Percentiles rank a stretch among this genome's conserved stretches.
phyloP scores from a whole-genome alignment of 2,113 vertebrate species.

The Paracyprichromis sp. region DNA sequence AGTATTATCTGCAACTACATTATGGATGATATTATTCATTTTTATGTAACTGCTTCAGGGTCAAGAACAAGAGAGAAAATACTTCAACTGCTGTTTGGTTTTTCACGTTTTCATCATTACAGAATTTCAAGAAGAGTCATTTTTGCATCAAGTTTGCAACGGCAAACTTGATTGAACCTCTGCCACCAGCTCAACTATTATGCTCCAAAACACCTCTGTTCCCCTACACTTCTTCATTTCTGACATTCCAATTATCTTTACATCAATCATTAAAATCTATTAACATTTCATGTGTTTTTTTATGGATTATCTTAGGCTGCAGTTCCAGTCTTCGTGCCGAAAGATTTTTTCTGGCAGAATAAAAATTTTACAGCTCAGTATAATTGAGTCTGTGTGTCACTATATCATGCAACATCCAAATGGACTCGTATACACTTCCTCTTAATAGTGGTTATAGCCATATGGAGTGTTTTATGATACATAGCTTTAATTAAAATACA shows the following conservation, averaged over 20 bases:
- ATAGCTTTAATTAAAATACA: slow-evolving; percentile 3
- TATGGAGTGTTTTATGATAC: background rate
- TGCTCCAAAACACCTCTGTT: slow-evolving; percentile 38
- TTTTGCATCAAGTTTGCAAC: slow-evolving; percentile 39
- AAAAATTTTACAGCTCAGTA: slow-evolving; percentile 37
- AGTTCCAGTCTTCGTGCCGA: background rate
- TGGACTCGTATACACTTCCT: background rate
- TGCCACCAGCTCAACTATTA: slow-evolving; percentile 39
- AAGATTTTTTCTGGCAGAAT: slow-evolving; percentile 27
- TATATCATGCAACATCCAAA: slow-evolving; percentile 32
- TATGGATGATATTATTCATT: background rate
- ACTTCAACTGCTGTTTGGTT: slow-evolving; percentile 22
- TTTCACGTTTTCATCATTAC: slow-evolving; percentile 37
- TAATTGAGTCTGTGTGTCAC: slow-evolving; percentile 23
- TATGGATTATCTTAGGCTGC: slow-evolving; percentile 35
- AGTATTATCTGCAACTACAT: background rate
- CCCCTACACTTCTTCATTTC: slow-evolving; percentile 48
- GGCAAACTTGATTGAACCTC: slow-evolving; percentile 40
- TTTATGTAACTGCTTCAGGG: slow-evolving; percentile 33
- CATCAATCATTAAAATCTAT: slow-evolving; percentile 63
- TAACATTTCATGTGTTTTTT: slow-evolving; percentile 57
- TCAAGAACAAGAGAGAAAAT: slow-evolving; percentile 16
- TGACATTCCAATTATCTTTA: slow-evolving; percentile 62
- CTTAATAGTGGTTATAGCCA: background rate
- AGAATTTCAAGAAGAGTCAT: slow-evolving; percentile 20